Conservation (phyloP, 2,888 invertebrate species). For the Torymus tubicola region DNA sequence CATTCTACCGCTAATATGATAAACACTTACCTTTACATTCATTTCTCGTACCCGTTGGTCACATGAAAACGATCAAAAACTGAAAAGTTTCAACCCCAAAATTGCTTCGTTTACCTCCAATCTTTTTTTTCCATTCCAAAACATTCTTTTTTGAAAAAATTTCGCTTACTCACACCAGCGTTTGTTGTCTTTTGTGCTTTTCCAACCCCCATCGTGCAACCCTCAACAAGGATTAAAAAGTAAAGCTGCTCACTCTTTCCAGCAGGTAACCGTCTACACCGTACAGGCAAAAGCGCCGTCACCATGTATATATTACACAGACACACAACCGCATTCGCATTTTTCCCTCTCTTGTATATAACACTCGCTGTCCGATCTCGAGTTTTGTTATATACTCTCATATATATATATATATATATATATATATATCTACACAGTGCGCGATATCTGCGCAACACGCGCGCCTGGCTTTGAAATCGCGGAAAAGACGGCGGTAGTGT, state of each 20-base stretch:
- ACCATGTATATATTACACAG: no score
- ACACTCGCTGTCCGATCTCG: constrained; percentile 8
- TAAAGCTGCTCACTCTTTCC: constrained; percentile 15
- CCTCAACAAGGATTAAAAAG: constrained; percentile 30
- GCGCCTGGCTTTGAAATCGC: constrained; percentile 13
- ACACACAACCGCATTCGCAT: background rate
- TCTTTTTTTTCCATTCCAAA: no score
- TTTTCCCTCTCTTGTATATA: background rate
- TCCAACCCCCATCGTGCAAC: background rate
- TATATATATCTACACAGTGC: no score
- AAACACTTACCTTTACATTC: no score
- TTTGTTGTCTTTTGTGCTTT: background rate
- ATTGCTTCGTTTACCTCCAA: no score
- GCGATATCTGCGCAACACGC: background rate
- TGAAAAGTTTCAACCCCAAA: no score
- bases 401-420: background rate
- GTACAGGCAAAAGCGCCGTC: no score
- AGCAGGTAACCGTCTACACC: background rate
- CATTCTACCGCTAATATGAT: no score
- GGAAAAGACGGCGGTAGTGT: background rate
- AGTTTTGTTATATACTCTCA: background rate
- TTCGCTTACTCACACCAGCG: background rate
- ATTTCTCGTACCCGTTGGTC: no score
- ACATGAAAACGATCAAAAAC: no score
- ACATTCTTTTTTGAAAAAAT: background rate